phyloP scores from a whole-genome alignment of 2,888 invertebrate species.

The Sisyra terminalis region DNA sequence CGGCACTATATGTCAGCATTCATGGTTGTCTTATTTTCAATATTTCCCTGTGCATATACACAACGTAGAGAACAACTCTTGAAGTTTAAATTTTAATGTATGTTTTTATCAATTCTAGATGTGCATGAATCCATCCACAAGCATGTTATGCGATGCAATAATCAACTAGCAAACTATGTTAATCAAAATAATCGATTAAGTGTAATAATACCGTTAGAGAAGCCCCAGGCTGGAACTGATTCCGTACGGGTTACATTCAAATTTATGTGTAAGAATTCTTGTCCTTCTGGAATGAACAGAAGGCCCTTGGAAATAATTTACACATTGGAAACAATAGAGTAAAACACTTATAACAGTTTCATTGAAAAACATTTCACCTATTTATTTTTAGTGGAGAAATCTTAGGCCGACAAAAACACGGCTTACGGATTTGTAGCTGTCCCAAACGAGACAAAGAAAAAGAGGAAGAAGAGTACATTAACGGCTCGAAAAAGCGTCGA shows the following conservation, averaged over 20 bases:
- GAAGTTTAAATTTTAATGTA: background rate
- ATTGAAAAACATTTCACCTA: no score
- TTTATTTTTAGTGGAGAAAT: conserved; percentile 31
- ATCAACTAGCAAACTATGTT: conserved; percentile 29
- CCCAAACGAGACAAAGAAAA: conserved; percentile 55
- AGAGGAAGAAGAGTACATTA: conserved; percentile 32
- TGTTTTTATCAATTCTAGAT: conserved; percentile 15
- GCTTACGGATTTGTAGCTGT: conserved; percentile 62
- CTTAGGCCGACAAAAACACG: conserved; percentile 45
- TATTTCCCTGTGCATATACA: no score
- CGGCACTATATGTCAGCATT: no score
- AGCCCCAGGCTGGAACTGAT: conserved; percentile 35
- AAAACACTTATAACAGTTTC: conserved; percentile 13
- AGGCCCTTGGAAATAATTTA: conserved; percentile 53
- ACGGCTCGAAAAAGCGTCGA: conserved; percentile 15
- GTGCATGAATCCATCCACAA: conserved; percentile 18
- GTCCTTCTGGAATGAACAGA: conserved; percentile 60
- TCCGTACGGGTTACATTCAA: conserved; percentile 46
- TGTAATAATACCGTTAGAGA: conserved; percentile 40
- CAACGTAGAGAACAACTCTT: no score
- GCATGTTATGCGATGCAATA: conserved; percentile 39
- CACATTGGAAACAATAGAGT: conserved; percentile 42
- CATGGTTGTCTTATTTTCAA: no score
- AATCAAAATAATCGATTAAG: conserved; percentile 39
- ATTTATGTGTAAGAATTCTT: conserved; percentile 65